phyloP scores from a whole-genome alignment of 2,113 vertebrate genomes.

The Cromileptes altivelis region DNA sequence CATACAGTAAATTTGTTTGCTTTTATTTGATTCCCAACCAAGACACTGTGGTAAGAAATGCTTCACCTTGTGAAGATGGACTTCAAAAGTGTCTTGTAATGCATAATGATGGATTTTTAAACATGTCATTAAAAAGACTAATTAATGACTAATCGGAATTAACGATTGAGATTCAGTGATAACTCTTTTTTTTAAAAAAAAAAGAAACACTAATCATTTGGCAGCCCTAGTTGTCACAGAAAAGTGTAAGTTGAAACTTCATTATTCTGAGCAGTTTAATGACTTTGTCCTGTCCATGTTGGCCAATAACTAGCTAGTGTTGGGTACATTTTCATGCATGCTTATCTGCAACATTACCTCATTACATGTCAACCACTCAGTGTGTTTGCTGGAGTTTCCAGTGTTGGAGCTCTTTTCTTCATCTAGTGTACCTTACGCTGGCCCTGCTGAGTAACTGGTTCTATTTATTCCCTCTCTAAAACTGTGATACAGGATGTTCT shows the following conservation, averaged over 20 bases:
- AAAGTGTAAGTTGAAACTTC: background rate
- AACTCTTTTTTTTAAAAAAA: too few species aligned
- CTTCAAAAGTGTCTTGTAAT: too few species aligned
- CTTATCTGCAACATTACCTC: background rate
- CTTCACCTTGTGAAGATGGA: too few species aligned
- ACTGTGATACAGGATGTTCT: slow-evolving; percentile 8
- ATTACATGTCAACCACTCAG: background rate
- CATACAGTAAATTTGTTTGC: too few species aligned
- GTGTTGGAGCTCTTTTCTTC: background rate
- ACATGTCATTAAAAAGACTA: too few species aligned
- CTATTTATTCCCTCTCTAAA: slow-evolving; percentile 11
- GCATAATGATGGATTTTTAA: too few species aligned
- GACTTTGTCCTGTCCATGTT: background rate
- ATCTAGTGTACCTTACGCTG: background rate
- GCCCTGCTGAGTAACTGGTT: background rate
- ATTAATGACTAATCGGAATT: too few species aligned
- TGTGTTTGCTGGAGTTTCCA: background rate
- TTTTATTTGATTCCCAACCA: too few species aligned
- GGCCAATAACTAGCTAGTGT: background rate
- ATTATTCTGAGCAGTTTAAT: background rate
- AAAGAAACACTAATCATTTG: too few species aligned
- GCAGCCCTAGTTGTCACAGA: background rate
- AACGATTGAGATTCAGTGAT: too few species aligned
- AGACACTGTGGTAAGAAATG: too few species aligned
- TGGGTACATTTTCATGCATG: background rate